Conservation (phyloP, 2,888 invertebrate genomes). For the Diadegma fenestrale region DNA sequence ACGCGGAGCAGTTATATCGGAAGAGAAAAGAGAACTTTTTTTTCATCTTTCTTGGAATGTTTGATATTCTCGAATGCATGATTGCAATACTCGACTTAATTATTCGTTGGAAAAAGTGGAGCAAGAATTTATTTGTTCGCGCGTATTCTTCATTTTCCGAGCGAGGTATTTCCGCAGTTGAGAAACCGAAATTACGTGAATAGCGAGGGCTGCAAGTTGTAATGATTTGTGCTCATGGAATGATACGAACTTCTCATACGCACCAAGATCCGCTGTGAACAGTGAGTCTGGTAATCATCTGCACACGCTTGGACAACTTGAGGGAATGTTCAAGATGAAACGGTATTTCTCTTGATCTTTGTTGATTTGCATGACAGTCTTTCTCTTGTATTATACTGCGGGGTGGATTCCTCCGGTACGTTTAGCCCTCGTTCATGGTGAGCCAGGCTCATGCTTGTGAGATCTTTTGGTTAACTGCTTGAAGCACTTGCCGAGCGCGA, state of each 20-base stretch:
- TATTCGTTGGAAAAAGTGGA: not conserved
- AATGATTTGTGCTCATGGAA: not conserved
- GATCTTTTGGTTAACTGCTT: slow-evolving; percentile 56
- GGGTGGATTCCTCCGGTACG: not conserved
- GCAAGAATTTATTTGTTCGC: not conserved
- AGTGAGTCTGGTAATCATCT: slow-evolving; percentile 43
- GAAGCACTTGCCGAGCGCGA: slow-evolving; percentile 32
- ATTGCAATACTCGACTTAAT: not conserved
- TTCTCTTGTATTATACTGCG: not conserved
- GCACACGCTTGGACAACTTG: slow-evolving; percentile 29
- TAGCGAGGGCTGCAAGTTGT: not conserved
- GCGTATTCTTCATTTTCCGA: not conserved
- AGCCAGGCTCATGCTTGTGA: slow-evolving; percentile 39
- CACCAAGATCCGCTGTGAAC: slow-evolving; percentile 26
- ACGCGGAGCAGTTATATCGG: no score
- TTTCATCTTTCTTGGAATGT: not conserved
- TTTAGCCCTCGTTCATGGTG: not conserved
- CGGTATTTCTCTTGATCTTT: not conserved
- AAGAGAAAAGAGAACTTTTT: not conserved
- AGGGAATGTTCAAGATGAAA: not conserved
- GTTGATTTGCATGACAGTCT: not conserved
- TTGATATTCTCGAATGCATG: not conserved
- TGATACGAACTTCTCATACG: slow-evolving; percentile 1
- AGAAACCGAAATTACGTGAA: not conserved
- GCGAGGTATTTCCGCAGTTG: not conserved